These are phyloP conservation scores for Bombus turneri DNA, from an alignment of 1,140 invertebrate genomes.

Conservation along the genomic window DNA sequence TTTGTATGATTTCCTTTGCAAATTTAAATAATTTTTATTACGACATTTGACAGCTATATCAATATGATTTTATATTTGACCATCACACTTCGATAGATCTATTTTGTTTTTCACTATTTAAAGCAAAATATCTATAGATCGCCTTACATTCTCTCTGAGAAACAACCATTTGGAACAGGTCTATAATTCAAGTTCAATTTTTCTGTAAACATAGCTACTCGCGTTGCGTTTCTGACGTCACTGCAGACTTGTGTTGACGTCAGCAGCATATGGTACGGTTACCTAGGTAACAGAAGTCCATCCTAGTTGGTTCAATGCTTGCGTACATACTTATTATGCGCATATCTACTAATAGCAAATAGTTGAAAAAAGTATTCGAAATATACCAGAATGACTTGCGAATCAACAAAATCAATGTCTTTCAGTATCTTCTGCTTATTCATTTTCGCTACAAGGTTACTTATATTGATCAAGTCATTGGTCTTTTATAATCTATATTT, in stretches of 20 bases:
- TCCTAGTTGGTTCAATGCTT: slow-evolving; percentile 55
- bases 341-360: no score
- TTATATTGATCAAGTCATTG: background rate
- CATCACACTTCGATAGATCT: background rate
- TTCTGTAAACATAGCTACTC: slow-evolving; percentile 68
- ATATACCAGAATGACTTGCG: background rate
- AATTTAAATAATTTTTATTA: background rate
- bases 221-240: slow-evolving; percentile 73
- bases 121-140: background rate
- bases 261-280: slow-evolving; percentile 66
- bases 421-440: background rate
- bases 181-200: slow-evolving; percentile 70
- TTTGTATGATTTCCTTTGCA: background rate
- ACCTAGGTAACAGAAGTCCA: slow-evolving; percentile 59
- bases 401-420: background rate
- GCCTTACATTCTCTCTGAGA: background rate
- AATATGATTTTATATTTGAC: background rate
- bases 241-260: slow-evolving; percentile 68
- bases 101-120: background rate
- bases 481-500: background rate
- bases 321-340: slow-evolving; percentile 7
- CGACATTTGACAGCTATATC: no score
- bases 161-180: slow-evolving; percentile 10
- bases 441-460: background rate
- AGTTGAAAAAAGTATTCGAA: background rate